Base-by-base conservation (phyloP, 2,888 invertebrate species). In the Ornithoptera priamus region DNA sequence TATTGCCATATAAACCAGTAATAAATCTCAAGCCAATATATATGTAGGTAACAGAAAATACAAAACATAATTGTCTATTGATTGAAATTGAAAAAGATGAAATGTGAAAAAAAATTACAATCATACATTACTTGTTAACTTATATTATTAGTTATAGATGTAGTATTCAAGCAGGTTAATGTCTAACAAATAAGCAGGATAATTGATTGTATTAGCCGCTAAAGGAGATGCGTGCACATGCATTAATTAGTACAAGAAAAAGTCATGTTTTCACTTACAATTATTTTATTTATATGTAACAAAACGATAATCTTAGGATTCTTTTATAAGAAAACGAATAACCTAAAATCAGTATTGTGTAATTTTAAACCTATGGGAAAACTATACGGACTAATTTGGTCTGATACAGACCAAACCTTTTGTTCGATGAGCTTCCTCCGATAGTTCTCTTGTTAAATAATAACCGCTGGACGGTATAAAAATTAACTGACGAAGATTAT, bases 351-450 rank as follows among this genome's bases (percentile, higher is more conserved):
- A 56, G 18, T 22, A n/a, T 59, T 62, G 46, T 65, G 58, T 62
- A 62, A 66, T 58, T 63, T 64, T 24, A 58, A 65, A 50, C 61
- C 61, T 72, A 67, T 58, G 66, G 59, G 63, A 61, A 65, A 70
- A 70, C 69, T 50, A 72, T 66, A 71, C 57, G 68, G 68, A 66
- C 66, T 53, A 60, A 68, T 73, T 73, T 76, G 76, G 84, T 91
- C 91, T 91, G 91, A 91, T 91, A 88, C 91, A 92, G 91, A 91
- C 85, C 89, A 88, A 79, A 73, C 75, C 70, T 75, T 82, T 62
- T 64, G 68, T 68, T 42, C 17, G 30, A 60, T 63, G 56, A 70
- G 63, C 67, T 63, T 70, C 63, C 56, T 65, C n/a, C 24, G 59
- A 36, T 20, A 39, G 58, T 30, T 30, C 39, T 7, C 22, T 22